A percentile compares a stretch with the other conserved stretches of the same genome.
Evolutionary conservation across 2,888 invertebrate genomes (phyloP).

Genomic region (Neoaliturus tenellus): DNA sequence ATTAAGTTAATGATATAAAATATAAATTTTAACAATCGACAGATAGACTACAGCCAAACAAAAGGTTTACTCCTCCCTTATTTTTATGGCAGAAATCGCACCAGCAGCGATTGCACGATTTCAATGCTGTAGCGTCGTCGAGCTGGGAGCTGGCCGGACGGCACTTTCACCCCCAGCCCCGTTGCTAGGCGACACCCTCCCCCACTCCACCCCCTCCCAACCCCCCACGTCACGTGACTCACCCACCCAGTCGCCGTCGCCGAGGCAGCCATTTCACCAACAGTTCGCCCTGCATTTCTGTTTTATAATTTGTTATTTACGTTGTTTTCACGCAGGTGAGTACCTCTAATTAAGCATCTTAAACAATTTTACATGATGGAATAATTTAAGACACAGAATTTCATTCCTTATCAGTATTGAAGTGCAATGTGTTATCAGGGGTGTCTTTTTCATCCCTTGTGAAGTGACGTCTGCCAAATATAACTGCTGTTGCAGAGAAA

Average conservation of each 20-base stretch:
- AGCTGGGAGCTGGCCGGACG: slow-evolving; percentile 45
- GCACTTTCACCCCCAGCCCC: slow-evolving; percentile 71
- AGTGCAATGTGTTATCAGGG: slow-evolving; percentile 18
- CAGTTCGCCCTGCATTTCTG: neutral
- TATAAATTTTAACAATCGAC: too few species aligned
- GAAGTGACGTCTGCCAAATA: slow-evolving; percentile 12
- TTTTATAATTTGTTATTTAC: slow-evolving; percentile 47
- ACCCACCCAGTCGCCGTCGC: slow-evolving; percentile 25
- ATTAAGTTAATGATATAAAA: too few species aligned
- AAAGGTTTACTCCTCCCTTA: too few species aligned
- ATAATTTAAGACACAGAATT: too few species aligned
- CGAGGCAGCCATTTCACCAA: slow-evolving; percentile 20
- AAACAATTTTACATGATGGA: neutral
- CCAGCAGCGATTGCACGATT: neutral
- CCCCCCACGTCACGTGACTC: slow-evolving; percentile 55
- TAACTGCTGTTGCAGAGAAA: slow-evolving; percentile 33
- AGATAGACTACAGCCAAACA: too few species aligned
- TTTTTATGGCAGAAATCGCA: too few species aligned
- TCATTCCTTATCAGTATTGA: neutral
- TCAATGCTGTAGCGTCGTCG: neutral
- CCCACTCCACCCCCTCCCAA: slow-evolving; percentile 43
- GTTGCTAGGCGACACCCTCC: slow-evolving; percentile 57
- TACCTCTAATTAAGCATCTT: neutral
- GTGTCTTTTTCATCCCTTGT: slow-evolving; percentile 37
- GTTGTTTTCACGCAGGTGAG: slow-evolving; percentile 1